Base-by-base conservation (phyloP, 2,888 invertebrate genomes). In the Agriopis aurantiaria region DNA sequence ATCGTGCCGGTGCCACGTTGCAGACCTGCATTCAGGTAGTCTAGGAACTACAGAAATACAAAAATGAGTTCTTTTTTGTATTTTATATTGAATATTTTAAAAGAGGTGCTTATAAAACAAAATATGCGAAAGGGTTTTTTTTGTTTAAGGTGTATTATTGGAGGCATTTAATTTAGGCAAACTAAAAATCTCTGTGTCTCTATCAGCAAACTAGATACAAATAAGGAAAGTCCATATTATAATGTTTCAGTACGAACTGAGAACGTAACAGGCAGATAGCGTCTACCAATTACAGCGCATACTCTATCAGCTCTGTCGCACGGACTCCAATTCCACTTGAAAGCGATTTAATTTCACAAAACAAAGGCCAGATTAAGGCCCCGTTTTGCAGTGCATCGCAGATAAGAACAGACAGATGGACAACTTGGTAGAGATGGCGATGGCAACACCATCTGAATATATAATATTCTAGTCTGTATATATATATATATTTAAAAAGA, bases 341-440 rank as follows among this genome's bases (percentile, higher is more conserved):
- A 88, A 84, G 86, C 85, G 85, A 88, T 90, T 91, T 89, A 87
- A 92, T 91, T 91, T 89, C 75, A 73, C 78, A 75, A 89, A 89
- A 92, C 91, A 92, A 92, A 88, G 88, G 75, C 76, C 77, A 80
- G 85, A 87, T 88, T 88, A 88, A 84, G 85, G 79, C 78, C 78
- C 79, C 80, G 84, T 87, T 88, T 89, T 85, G 81, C 73, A 72
- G 70, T 65, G 73, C 48, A 65, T 8, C 14, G 8, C 43, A 52
- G 23, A 41, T 3, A 0, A 49, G 3, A 10, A 1, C 10, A 41
- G 52, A 10, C 17, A 52, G 61, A 52, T 12, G 17, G 8, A 52
- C 12, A 23, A 62, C 43, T 51, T 4, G 0, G 11, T 23, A 49
- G 33, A 8, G 11, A 41, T 2, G 3, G 2, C 7, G 52, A 52